phyloP scores from a whole-genome alignment of 92 coral and sea anemone species.

The Montipora capitata region DNA sequence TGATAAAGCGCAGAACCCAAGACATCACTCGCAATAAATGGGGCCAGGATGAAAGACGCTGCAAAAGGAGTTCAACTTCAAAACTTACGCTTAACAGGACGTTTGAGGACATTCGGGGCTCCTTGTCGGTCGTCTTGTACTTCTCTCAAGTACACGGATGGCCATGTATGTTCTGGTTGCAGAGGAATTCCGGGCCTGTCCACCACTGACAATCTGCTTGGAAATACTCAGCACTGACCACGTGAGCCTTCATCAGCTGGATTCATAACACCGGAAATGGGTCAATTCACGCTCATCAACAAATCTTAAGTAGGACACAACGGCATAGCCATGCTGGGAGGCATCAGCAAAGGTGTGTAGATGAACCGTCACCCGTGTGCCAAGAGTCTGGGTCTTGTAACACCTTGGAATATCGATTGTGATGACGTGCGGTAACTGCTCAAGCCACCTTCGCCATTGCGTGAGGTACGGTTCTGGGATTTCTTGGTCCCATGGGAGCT shows the following conservation, averaged over 20 bases:
- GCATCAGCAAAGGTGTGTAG: slow-evolving; percentile 12
- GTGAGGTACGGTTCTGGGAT: slow-evolving; percentile 47
- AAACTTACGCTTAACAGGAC: too few species aligned
- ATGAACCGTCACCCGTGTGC: slow-evolving; percentile 6
- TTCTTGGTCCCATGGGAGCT: slow-evolving; percentile 65
- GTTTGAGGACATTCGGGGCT: background rate
- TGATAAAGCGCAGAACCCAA: slow-evolving; percentile 64
- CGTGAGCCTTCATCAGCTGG: slow-evolving; percentile 77
- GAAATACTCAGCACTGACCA: slow-evolving; percentile 43
- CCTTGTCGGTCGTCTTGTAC: slow-evolving; percentile 42
- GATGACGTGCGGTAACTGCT: slow-evolving; percentile 54
- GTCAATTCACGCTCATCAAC: slow-evolving; percentile 34
- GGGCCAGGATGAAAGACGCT: slow-evolving; percentile 70
- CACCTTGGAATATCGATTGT: slow-evolving; percentile 34
- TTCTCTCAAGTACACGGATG: slow-evolving; percentile 7
- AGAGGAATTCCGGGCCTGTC: slow-evolving; percentile 63
- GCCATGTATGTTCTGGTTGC: slow-evolving; percentile 57
- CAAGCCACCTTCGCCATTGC: slow-evolving; percentile 54
- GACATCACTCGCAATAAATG: slow-evolving; percentile 65
- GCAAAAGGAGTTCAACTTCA: slow-evolving; percentile 14
- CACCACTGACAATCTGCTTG: background rate
- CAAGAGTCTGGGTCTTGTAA: slow-evolving; percentile 14
- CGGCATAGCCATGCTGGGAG: slow-evolving; percentile 16
- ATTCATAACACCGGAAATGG: slow-evolving; percentile 63
- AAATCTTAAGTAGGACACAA: slow-evolving; percentile 33